Percentiles rank a stretch among this genome's conserved stretches.
Conservation (phyloP, 2,113 vertebrate genomes). For the Callaeas wilsoni region DNA sequence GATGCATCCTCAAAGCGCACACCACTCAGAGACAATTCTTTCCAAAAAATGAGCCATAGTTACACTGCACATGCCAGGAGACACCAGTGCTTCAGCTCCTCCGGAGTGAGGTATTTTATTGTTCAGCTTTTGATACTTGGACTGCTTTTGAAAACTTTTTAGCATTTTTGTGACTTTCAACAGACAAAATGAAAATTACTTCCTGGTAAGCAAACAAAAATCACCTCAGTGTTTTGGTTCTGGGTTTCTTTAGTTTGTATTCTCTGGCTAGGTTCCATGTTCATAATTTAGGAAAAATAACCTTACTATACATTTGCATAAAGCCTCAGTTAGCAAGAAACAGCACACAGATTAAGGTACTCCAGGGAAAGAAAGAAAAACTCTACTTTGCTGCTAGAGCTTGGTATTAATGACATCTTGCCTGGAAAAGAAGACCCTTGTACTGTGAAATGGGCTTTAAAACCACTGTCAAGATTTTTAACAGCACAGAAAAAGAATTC, state of each 20-base stretch:
- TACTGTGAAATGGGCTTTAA: not conserved
- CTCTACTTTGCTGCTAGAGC: not conserved
- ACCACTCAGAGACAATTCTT: not conserved
- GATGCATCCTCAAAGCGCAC: not conserved
- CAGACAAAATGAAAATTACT: not conserved
- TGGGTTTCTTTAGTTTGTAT: not conserved
- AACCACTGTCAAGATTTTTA: not conserved
- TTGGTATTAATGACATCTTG: not conserved
- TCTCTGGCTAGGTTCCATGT: not conserved
- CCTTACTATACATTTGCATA: not conserved
- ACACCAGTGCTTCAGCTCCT: not conserved
- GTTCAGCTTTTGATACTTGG: not conserved
- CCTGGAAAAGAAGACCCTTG: not conserved
- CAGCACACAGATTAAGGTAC: not conserved
- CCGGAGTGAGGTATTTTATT: not conserved
- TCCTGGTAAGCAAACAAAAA: not conserved
- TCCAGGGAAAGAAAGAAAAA: not conserved
- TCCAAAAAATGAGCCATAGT: not conserved
- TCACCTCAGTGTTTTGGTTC: not conserved
- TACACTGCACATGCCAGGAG: not conserved
- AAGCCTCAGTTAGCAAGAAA: not conserved
- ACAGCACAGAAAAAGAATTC: not conserved
- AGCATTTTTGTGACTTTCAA: not conserved
- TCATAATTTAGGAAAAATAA: not conserved
- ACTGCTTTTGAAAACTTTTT: not conserved